These are phyloP conservation scores for Valencia hispanica DNA, from an alignment of 2,797 vertebrate species.

Conservation along the genomic window DNA sequence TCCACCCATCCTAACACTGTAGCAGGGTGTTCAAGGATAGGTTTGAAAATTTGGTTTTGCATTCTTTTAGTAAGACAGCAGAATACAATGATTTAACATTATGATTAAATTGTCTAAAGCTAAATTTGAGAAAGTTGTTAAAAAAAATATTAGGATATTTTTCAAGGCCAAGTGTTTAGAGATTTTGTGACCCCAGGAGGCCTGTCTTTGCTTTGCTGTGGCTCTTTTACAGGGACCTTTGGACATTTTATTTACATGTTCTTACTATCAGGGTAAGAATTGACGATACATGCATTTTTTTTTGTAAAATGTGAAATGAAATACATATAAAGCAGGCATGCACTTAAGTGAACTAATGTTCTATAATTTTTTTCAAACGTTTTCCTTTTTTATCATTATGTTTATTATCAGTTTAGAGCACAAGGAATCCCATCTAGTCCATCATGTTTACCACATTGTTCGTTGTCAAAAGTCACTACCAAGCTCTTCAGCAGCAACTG, in stretches of 20 bases:
- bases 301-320: background rate
- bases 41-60: background rate
- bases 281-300: background rate
- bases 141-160: background rate
- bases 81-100: background rate
- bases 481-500: background rate
- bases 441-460: no score
- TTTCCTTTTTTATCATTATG: background rate
- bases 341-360: background rate
- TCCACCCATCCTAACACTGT: slow-evolving; percentile 3
- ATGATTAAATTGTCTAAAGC: background rate
- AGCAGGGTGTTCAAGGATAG: background rate
- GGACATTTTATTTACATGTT: background rate
- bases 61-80: background rate
- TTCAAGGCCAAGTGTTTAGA: background rate
- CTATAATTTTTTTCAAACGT: background rate
- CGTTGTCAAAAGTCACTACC: background rate
- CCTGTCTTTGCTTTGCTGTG: background rate
- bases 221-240: background rate
- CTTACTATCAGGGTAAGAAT: background rate
- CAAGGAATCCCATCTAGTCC: background rate
- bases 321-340: background rate
- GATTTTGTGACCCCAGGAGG: no score
- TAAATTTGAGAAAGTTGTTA: background rate
- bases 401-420: background rate